Percentiles rank a stretch among this genome's conserved stretches.
phyloP scores from a whole-genome alignment of 1,140 invertebrate genomes.

The Ips typographus region DNA sequence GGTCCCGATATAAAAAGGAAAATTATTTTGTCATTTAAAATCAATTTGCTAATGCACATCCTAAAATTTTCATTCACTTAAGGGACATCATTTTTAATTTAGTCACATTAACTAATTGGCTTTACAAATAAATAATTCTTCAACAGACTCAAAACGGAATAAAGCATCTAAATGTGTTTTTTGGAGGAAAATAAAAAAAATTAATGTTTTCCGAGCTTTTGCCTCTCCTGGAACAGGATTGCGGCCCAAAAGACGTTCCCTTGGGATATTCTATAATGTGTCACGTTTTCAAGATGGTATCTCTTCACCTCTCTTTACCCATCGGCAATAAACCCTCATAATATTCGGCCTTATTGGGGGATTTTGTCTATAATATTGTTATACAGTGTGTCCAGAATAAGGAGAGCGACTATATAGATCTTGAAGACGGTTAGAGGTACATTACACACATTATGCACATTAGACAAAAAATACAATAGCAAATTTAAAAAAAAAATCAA shows the following conservation, averaged over 20 bases:
- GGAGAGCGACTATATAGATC: too few relatives aligned
- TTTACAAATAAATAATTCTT: not conserved
- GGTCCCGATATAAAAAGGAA: slow-evolving; percentile 15
- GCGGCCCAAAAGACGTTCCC: not conserved
- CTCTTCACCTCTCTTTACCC: slow-evolving; percentile 9
- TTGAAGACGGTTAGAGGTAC: too few relatives aligned
- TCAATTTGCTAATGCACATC: slow-evolving; percentile 29
- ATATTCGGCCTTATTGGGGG: too few relatives aligned
- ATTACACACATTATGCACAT: too few relatives aligned
- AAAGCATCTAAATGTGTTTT: slow-evolving; percentile 10
- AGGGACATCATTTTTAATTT: too few relatives aligned
- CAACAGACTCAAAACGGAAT: not conserved
- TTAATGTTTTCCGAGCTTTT: slow-evolving; percentile 4
- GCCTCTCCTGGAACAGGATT: not conserved
- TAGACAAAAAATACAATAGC: too few relatives aligned
- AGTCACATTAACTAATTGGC: not conserved
- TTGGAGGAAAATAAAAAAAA: not conserved
- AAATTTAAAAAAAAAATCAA: too few relatives aligned
- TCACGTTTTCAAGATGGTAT: slow-evolving; percentile 8
- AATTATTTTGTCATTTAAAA: slow-evolving; percentile 31
- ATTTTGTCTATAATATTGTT: too few relatives aligned
- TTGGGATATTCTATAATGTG: slow-evolving; percentile 8
- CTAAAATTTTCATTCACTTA: not conserved
- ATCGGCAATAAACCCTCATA: not conserved
- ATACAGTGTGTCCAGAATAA: too few relatives aligned